Conservation (phyloP, 2,113 vertebrate genomes). For the Camelus bactrianus region DNA sequence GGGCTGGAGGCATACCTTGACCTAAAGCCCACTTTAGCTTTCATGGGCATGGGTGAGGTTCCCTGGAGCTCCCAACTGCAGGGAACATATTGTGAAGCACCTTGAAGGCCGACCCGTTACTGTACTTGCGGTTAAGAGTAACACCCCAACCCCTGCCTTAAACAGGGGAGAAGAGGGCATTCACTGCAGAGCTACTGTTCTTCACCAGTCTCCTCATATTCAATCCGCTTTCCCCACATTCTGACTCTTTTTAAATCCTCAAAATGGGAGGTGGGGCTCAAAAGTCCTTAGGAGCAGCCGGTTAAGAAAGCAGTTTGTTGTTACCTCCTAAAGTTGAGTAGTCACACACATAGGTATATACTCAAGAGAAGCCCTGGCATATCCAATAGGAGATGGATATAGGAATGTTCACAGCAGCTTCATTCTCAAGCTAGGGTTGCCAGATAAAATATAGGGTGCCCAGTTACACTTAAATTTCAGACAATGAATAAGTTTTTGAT, state of each 20-base stretch:
- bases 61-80: not conserved
- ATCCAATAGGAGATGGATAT: not conserved
- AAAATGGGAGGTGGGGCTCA: not conserved
- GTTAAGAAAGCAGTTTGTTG: conserved; percentile 38
- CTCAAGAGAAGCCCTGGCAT: not conserved
- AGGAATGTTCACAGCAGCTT: not conserved
- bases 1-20: not conserved
- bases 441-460: conserved; percentile 18
- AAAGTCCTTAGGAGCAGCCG: not conserved
- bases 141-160: not conserved
- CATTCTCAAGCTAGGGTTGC: not conserved
- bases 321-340: not conserved
- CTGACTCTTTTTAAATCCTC: not conserved
- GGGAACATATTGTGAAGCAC: not conserved
- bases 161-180: not conserved
- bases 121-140: not conserved
- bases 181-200: not conserved
- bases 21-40: not conserved
- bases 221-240: not conserved
- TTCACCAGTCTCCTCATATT: not conserved
- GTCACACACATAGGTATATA: not conserved
- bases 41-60: not conserved
- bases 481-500: not conserved
- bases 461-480: conserved; percentile 36
- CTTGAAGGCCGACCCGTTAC: not conserved